phyloP scores from a whole-genome alignment of 1,140 invertebrate genomes.

The Aricia agestis region DNA sequence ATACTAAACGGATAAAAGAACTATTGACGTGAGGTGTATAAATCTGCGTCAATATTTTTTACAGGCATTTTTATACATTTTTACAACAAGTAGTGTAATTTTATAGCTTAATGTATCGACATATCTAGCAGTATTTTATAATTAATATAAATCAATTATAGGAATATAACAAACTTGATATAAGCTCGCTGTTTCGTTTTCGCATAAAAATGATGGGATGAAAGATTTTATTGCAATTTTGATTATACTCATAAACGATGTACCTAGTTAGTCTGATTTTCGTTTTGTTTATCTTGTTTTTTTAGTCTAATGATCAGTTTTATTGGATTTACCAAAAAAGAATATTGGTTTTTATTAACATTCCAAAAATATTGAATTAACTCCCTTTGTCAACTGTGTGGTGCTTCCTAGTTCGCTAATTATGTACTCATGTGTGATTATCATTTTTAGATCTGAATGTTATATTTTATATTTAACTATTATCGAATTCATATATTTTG shows the following conservation, averaged over 20 bases:
- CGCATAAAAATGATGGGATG: neutral
- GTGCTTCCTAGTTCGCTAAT: constrained; percentile 25
- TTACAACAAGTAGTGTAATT: constrained; percentile 8
- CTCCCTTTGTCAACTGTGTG: constrained; percentile 22
- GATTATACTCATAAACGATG: too few relatives aligned
- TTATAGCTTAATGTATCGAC: constrained; percentile 12
- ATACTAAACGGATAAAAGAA: neutral
- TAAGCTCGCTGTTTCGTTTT: neutral
- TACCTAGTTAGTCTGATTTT: too few relatives aligned
- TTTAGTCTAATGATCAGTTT: neutral
- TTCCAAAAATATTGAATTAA: neutral
- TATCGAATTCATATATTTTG: constrained; percentile 15
- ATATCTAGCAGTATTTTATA: constrained; percentile 8
- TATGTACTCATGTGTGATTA: constrained; percentile 12
- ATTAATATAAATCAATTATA: neutral
- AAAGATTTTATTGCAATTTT: neutral
- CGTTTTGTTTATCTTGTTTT: neutral
- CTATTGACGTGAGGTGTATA: neutral
- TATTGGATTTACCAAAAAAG: neutral
- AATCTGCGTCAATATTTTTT: neutral
- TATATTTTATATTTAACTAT: constrained; percentile 20
- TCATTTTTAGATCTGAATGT: constrained; percentile 41
- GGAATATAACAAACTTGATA: neutral
- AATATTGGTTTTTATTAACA: neutral
- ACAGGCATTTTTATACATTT: constrained; percentile 9